Evolutionary conservation across 2,797 vertebrate species (phyloP).

Genomic region (Cynopterus sphinx): DNA sequence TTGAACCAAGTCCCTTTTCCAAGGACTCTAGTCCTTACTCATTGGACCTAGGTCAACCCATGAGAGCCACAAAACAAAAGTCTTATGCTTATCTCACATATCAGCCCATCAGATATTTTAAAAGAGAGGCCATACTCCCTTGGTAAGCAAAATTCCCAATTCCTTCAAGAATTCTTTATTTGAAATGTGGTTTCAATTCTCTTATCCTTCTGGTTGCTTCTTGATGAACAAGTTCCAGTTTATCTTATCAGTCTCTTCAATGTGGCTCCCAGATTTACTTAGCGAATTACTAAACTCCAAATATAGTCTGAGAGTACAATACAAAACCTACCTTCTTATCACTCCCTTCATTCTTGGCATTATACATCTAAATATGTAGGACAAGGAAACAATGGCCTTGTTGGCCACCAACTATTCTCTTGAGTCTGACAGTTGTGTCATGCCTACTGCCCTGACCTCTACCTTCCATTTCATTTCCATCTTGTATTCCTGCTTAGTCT

Average conservation of each 20-base stretch:
- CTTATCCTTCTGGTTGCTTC: background rate
- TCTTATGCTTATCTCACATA: background rate
- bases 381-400: background rate
- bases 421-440: background rate
- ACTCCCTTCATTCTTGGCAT: background rate
- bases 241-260: background rate
- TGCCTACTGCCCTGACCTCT: background rate
- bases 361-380: background rate
- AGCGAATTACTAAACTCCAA: background rate
- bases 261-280: background rate
- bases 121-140: background rate
- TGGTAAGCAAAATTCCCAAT: background rate
- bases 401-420: background rate
- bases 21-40: background rate
- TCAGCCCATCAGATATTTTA: background rate
- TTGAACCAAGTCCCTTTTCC: background rate
- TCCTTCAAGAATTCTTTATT: background rate
- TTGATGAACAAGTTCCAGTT: background rate
- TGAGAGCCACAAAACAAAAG: background rate
- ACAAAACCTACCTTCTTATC: background rate
- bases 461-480: background rate
- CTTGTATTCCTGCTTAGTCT: background rate
- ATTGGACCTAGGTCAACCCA: background rate
- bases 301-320: background rate
- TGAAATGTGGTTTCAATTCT: background rate